A percentile compares a stretch with the other conserved stretches of the same genome.
Conservation (phyloP, 2,888 invertebrate genomes). For the Caenorhabditis doughertyi region DNA sequence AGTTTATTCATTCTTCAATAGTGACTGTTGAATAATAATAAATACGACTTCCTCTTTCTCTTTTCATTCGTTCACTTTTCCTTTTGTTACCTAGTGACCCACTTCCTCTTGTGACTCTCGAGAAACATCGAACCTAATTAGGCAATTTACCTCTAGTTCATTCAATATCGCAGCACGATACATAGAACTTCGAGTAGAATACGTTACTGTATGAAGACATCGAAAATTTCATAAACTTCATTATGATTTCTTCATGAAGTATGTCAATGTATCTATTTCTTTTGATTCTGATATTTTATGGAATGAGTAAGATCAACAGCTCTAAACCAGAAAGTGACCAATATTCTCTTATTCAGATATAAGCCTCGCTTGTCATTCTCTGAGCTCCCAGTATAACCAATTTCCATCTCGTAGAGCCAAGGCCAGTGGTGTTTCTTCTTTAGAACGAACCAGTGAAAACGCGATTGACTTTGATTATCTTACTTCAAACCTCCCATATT, state of each 20-base stretch:
- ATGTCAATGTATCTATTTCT: constrained; percentile 12
- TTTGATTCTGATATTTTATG: not conserved
- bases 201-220: not conserved
- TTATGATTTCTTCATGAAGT: constrained; percentile 27
- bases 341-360: constrained; percentile 8
- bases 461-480: constrained; percentile 49
- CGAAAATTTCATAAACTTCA: not conserved
- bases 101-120: constrained; percentile 50
- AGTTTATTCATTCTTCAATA: not conserved
- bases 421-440: constrained; percentile 47
- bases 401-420: constrained; percentile 15
- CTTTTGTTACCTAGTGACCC: constrained; percentile 38
- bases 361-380: constrained; percentile 37
- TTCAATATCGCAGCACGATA: constrained; percentile 21
- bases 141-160: constrained; percentile 37
- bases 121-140: constrained; percentile 46
- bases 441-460: constrained; percentile 22
- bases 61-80: constrained; percentile 8
- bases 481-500: constrained; percentile 32
- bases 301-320: constrained; percentile 9
- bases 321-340: not conserved
- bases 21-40: constrained; percentile 26
- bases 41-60: not conserved
- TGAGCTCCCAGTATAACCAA: constrained; percentile 28
- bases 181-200: constrained; percentile 14